Evolutionary conservation across 2,888 invertebrate genomes (phyloP), one percentile per base, ranked within the genome.

Genomic region (Dione juno): DNA sequence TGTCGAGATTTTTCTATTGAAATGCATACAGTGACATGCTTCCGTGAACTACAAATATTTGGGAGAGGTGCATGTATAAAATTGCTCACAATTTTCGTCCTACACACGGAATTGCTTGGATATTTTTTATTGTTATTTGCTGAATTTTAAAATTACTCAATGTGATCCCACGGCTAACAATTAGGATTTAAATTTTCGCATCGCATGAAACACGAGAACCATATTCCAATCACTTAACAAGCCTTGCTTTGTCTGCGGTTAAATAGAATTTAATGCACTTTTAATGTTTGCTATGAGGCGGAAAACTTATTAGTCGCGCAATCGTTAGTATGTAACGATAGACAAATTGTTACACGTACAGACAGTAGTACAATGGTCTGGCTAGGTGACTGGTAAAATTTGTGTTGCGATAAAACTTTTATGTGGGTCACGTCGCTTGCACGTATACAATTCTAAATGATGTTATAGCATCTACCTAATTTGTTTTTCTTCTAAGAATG

Each of bases 231-330:
- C 86, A 85, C 84, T 73, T 76, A 76, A 76, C 73, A 76, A 76
- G 83, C 78, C 82, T 80, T 81, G 82, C 81, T 85, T 81, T 84
- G 84, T 84, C 78, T 78, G 81, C 79, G 81, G 85, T 84, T 88
- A 87, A 90, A 90, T 88, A 85, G 82, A 87, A 85, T 88, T 87
- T 89, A 89, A 91, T 90, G 89, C 85, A 85, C 80, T 88, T 90
- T 90, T 90, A 90, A 90, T 91, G 88, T 86, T 85, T 81, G 84
- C 82, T 84, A 82, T 82, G 83, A 84, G 87, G 81, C 83, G 82
- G 83, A 80, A 81, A 66, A 85, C 80, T 83, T 84, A 87, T 89
- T 88, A 86, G 82, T 81, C 81, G 80, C 78, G 80, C 80, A 82
- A 83, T 82, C 79, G 80, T 79, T 84, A 79, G 82, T 71, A 66